Evolutionary conservation across 2,113 vertebrate genomes (phyloP), one percentile per base, ranked within the genome.

Genomic region (Galbula dea): DNA sequence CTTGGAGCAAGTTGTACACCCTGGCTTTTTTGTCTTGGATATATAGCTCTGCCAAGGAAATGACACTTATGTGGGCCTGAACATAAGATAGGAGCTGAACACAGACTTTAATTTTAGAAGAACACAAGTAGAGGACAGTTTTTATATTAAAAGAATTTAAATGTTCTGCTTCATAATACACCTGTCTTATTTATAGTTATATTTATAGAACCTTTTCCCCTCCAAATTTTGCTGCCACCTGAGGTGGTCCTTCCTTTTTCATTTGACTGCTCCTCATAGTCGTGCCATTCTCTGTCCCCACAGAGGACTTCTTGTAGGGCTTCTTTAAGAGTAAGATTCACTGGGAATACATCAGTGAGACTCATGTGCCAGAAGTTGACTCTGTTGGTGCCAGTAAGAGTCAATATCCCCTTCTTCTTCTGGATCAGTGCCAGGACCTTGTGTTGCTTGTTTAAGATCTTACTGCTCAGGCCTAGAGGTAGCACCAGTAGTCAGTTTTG

Each of bases 291-390:
- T 61, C 37, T 81, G 57, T 45, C 21, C 41, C 46, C 7, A 2
- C 9, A 16, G 30, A 43, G 41, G 26, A 29, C 29, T 17, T 27
- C 20, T 81, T 77, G 39, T 54, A 46, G 61, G n/a, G 18, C 32
- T 88, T 29, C n/a, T 81, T 49, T 83, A 51, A 41, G n/a, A 30
- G 14, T 23, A 9, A n/a, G 45, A 7, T 23, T 59, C 0, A 0
- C 16, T 68, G 62, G 67, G 62, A 88, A 39, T 14, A 11, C 37
- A 48, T n/a, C 49, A 48, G 79, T 55, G 62, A 65, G 45, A 10
- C 72, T 90, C 51, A 3, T n/a, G n/a, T n/a, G n/a, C 1, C 37
- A 46, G 41, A 41, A 46, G 20, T 20, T 88, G 51, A 6, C 27
- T 83, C 49, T 58, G 0, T 41, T 71, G n/a, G 48, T 91, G 45